phyloP scores from a whole-genome alignment of 1,140 invertebrate genomes.

The Melipona quadrifasciata region DNA sequence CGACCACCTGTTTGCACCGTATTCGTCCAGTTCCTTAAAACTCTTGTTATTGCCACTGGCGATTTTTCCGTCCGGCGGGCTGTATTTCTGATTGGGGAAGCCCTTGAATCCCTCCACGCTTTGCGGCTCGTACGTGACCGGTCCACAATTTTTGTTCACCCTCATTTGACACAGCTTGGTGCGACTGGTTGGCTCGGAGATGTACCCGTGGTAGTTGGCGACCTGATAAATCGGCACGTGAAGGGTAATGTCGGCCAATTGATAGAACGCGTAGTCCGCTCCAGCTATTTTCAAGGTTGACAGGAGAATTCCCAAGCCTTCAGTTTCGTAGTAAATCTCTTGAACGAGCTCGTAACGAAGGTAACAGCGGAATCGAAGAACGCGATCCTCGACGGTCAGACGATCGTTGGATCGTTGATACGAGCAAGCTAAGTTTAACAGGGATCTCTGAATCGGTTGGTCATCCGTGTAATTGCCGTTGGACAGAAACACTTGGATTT shows the following conservation, averaged over 20 bases:
- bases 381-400: not conserved
- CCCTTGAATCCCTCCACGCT: constrained; percentile 23
- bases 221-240: not conserved
- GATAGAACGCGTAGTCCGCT: not conserved
- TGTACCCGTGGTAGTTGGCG: not conserved
- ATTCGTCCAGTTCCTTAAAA: constrained; percentile 16
- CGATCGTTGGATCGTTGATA: not conserved
- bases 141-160: not conserved
- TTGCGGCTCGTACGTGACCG: constrained; percentile 20
- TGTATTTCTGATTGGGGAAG: not conserved
- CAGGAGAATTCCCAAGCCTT: not conserved
- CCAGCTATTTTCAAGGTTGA: not conserved
- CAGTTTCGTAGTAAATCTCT: not conserved
- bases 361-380: not conserved
- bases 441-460: not conserved
- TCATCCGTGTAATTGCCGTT: not conserved
- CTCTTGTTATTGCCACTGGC: not conserved
- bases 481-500: not conserved
- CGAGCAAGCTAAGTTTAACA: not conserved
- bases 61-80: constrained; percentile 15
- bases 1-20: not conserved
- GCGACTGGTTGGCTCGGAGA: not conserved
- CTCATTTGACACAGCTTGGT: not conserved
- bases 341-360: not conserved
- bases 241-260: constrained; percentile 3